phyloP scores from a whole-genome alignment of 2,888 invertebrate genomes.

The Pachliopta kotzebuea region DNA sequence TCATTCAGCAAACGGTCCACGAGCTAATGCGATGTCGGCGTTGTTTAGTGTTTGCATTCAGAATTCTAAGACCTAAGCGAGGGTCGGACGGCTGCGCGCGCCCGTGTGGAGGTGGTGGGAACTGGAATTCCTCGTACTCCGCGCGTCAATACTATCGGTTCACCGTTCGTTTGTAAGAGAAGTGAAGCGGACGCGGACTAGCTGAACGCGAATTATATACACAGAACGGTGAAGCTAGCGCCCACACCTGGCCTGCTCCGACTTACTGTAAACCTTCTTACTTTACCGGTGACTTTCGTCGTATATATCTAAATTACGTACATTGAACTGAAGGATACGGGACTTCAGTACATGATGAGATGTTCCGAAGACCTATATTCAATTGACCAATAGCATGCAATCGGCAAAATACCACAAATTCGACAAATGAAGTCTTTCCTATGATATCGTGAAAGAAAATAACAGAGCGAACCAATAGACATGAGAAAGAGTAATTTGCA shows the following conservation, averaged over 20 bases:
- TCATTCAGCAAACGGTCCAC: slow-evolving; percentile 44
- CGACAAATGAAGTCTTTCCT: too few relatives aligned
- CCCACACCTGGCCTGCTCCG: slow-evolving; percentile 1
- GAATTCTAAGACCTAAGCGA: slow-evolving; percentile 51
- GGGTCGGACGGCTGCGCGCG: slow-evolving; percentile 61
- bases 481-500: too few relatives aligned
- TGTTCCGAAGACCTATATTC: not conserved
- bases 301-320: not conserved
- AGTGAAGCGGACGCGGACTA: slow-evolving; percentile 71
- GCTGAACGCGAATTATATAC: slow-evolving; percentile 38
- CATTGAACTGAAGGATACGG: not conserved
- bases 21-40: slow-evolving; percentile 58
- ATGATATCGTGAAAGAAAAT: too few relatives aligned
- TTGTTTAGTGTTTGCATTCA: slow-evolving; percentile 51
- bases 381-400: slow-evolving; percentile 6
- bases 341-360: not conserved
- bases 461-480: too few relatives aligned
- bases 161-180: slow-evolving; percentile 35
- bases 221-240: not conserved
- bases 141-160: slow-evolving; percentile 43
- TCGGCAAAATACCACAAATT: too few relatives aligned
- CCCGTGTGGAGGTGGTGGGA: slow-evolving; percentile 57
- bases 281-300: too few relatives aligned
- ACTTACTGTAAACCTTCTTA: not conserved
- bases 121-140: slow-evolving; percentile 63